Evolutionary conservation across 2,888 invertebrate genomes (phyloP).

Genomic region (Nomada ruficornis): DNA sequence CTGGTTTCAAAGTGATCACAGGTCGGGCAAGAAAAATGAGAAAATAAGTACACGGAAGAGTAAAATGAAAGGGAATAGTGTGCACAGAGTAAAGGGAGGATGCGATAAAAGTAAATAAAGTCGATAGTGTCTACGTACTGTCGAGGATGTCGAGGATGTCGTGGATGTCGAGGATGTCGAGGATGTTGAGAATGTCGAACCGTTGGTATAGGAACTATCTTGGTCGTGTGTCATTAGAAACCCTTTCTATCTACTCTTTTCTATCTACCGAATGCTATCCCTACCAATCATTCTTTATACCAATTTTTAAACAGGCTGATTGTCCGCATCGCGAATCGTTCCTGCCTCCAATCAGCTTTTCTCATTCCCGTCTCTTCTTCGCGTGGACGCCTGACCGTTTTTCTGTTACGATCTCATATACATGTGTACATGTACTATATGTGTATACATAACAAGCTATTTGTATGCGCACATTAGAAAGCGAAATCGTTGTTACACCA

Average conservation of each 20-base stretch:
- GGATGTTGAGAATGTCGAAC: conserved; percentile 25
- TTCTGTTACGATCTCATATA: too few relatives aligned
- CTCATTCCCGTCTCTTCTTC: background rate
- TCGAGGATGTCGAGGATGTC: conserved; percentile 25
- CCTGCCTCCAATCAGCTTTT: background rate
- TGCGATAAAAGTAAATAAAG: conserved; percentile 75
- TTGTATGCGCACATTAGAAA: background rate
- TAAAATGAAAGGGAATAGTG: conserved; percentile 55
- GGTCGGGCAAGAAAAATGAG: conserved; percentile 70
- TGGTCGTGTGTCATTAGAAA: conserved; percentile 70
- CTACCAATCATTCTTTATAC: conserved; percentile 54
- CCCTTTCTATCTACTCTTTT: conserved; percentile 29
- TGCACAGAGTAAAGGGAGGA: conserved; percentile 35
- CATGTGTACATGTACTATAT: too few relatives aligned
- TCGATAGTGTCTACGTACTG: conserved; percentile 55
- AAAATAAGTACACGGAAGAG: conserved; percentile 66
- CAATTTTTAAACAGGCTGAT: conserved; percentile 36
- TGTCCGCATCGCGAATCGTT: conserved; percentile 26
- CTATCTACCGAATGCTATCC: conserved; percentile 10
- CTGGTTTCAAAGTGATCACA: conserved; percentile 29
- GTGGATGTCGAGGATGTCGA: conserved; percentile 26
- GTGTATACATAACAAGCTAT: background rate
- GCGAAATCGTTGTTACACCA: background rate
- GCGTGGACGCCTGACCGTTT: too few relatives aligned
- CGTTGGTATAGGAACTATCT: conserved; percentile 27